Conservation (phyloP, 2,113 vertebrate species). For the Gila orcuttii region DNA sequence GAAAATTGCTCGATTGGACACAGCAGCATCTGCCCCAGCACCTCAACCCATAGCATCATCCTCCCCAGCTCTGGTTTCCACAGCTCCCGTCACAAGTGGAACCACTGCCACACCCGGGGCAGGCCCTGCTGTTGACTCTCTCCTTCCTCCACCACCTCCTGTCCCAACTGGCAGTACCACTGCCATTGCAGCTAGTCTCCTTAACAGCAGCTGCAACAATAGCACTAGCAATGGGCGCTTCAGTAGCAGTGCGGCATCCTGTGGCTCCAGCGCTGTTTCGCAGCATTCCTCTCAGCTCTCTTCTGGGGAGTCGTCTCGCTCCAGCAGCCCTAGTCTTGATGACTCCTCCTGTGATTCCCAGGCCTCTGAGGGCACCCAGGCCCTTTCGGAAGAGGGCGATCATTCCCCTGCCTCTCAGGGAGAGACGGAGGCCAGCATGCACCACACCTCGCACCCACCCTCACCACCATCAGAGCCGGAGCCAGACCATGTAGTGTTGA, state of each 20-base stretch:
- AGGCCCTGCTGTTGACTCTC: constrained; percentile 61
- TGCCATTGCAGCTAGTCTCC: constrained; percentile 62
- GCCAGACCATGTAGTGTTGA: constrained; percentile 66
- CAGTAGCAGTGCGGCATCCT: constrained; percentile 87
- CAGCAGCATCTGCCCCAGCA: constrained; percentile 66
- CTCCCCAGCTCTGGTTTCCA: constrained; percentile 42
- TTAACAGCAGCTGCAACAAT: constrained; percentile 73
- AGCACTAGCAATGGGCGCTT: constrained; percentile 84
- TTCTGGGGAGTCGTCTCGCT: constrained; percentile 95
- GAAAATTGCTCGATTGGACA: constrained; percentile 89
- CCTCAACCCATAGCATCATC: constrained; percentile 58
- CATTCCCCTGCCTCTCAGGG: constrained; percentile 77
- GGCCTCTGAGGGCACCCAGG: constrained; percentile 90
- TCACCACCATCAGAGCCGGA: constrained; percentile 83
- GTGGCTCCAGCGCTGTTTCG: constrained; percentile 92
- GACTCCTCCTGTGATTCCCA: constrained; percentile 96
- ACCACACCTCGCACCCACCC: constrained; percentile 77
- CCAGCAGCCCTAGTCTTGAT: constrained; percentile 92
- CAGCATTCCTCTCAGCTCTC: constrained; percentile 97
- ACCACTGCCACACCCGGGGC: constrained; percentile 37
- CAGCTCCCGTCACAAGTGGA: constrained; percentile 41
- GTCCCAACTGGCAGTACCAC: constrained; percentile 55
- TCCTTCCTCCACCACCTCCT: constrained; percentile 70
- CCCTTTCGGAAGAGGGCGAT: constrained; percentile 83
- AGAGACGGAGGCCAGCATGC: constrained; percentile 72